Base-by-base conservation (phyloP, 2,888 invertebrate genomes). In the Drosophila neonasuta region DNA sequence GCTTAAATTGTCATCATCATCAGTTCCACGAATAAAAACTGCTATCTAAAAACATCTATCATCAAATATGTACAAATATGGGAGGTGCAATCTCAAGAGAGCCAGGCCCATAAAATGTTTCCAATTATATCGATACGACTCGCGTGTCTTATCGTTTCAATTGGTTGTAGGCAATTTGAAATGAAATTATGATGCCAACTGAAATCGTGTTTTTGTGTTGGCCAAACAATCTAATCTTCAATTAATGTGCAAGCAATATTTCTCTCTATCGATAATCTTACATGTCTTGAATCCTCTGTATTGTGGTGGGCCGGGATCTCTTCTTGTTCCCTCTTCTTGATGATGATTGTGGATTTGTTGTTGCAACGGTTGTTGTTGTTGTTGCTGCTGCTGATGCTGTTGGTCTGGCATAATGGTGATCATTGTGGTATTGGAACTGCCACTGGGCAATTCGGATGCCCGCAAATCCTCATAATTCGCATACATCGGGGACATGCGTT, bases 281-380 rank as follows among this genome's bases (percentile, higher is more conserved):
- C 71, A 66, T 51, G 89, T 87, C 65, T 89, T 79, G 17, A 88
- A 77, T 45, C 86, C 87, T 20, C 86, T 85, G 76, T 88, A 88
- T 11, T 78, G 34, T 15, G 30, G 61, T 3, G 46, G 5, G 13
- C 24, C 24, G 32, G 32, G 15, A 13, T 32, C 13, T 41, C 9
- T 73, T 15, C 4, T 2, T 20, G 11, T 36, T 36, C 5, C 73
- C n/a, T 44, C 54, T 6, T 17, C 15, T 10, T 17, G 42, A 13
- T 32, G 13, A 29, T 46, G 13, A 41, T 41, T 41, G 3, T 41
- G 39, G 6, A 41, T 30, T 10, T 32, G 42, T 32, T 29, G 30
- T 0, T 15, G 8, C 32, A 39, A 11, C 50, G 29, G 34, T 9
- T 30, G 13, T 32, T 60, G 48, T 1, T 74, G 52, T 57, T 73